These are phyloP conservation scores for Drosophila saltans DNA, from an alignment of 1,140 invertebrate genomes.

Conservation along the genomic window DNA sequence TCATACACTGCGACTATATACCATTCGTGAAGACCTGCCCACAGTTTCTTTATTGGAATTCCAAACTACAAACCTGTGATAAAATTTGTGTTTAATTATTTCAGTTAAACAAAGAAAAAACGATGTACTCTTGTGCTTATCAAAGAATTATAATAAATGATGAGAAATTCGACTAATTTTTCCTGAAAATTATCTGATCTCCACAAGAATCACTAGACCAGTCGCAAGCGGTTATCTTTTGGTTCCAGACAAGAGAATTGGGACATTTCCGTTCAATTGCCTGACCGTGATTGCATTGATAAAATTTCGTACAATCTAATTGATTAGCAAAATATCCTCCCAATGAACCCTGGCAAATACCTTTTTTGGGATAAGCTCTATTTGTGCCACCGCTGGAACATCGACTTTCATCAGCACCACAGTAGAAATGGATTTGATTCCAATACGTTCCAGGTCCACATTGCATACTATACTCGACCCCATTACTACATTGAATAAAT, in stretches of 20 bases:
- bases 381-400: constrained; percentile 20
- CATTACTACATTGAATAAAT: constrained; percentile 47
- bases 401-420: background rate
- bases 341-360: background rate
- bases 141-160: too few species aligned
- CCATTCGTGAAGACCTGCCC: constrained; percentile 62
- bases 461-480: constrained; percentile 8
- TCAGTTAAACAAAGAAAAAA: too few species aligned
- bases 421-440: constrained; percentile 26
- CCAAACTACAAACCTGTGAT: constrained; percentile 52
- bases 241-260: constrained; percentile 35
- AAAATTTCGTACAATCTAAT: constrained; percentile 39
- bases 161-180: too few species aligned
- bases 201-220: constrained; percentile 29
- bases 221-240: constrained; percentile 1
- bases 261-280: constrained; percentile 34
- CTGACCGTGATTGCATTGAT: constrained; percentile 35
- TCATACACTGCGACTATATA: constrained; percentile 57
- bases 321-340: constrained; percentile 24
- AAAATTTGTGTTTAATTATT: constrained; percentile 51
- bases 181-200: background rate
- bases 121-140: too few species aligned
- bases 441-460: constrained; percentile 25
- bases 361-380: constrained; percentile 1
- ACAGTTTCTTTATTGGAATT: constrained; percentile 57